Evolutionary conservation across 2,797 vertebrate genomes (phyloP).

Genomic region (Geotrypetes seraphini): DNA sequence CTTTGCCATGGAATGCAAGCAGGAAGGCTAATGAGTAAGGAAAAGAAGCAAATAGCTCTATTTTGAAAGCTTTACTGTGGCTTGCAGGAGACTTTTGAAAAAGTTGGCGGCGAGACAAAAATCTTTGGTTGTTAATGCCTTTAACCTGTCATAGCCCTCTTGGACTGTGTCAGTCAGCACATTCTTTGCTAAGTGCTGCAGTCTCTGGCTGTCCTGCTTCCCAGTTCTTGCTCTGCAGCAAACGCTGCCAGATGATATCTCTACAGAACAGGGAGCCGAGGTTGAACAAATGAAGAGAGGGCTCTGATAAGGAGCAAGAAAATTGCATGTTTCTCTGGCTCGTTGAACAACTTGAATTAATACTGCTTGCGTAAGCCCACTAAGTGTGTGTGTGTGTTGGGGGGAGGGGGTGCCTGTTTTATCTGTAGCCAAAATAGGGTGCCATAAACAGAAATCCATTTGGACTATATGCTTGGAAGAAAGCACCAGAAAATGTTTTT

Average conservation of each 20-base stretch:
- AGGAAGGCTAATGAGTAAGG: too few species aligned
- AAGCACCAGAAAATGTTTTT: too few species aligned
- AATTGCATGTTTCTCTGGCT: neutral
- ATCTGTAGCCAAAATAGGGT: too few species aligned
- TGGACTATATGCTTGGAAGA: too few species aligned
- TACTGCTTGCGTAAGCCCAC: too few species aligned
- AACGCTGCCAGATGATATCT: neutral
- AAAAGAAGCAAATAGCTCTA: too few species aligned
- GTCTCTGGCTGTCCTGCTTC: neutral
- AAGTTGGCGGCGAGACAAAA: neutral
- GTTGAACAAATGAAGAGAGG: conserved; percentile 3
- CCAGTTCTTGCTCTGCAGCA: neutral
- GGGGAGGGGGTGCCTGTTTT: too few species aligned
- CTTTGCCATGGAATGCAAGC: too few species aligned
- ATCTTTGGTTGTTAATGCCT: neutral
- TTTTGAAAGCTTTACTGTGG: too few species aligned
- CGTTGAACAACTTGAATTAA: too few species aligned
- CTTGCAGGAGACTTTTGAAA: neutral
- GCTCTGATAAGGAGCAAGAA: conserved; percentile 5
- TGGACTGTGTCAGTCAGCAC: neutral
- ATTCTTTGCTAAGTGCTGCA: neutral
- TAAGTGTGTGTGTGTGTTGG: too few species aligned
- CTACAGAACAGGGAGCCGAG: conserved; percentile 2
- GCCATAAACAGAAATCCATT: too few species aligned
- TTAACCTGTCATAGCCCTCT: neutral